Percentiles rank a stretch among this genome's conserved stretches.
phyloP scores from a whole-genome alignment of 1,140 invertebrate genomes.

The Anthonomus grandis region DNA sequence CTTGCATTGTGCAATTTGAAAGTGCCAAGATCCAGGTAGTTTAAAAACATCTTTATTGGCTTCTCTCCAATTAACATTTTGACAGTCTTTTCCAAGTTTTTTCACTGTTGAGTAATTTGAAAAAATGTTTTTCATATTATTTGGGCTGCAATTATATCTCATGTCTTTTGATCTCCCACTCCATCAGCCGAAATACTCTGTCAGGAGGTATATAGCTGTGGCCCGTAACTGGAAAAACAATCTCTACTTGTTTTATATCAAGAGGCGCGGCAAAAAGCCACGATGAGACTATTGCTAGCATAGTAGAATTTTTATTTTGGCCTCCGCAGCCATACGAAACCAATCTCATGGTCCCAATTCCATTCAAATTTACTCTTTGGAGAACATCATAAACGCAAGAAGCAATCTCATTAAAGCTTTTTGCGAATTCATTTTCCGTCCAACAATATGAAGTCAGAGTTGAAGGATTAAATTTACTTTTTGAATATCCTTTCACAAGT shows the following conservation, averaged over 20 bases:
- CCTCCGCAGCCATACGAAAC: no score
- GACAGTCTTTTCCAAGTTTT: background rate
- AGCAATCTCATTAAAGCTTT: no score
- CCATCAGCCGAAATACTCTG: conserved; percentile 12
- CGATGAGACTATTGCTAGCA: conserved; percentile 4
- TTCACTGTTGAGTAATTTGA: background rate
- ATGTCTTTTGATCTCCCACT: background rate
- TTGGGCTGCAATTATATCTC: background rate
- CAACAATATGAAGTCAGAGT: no score
- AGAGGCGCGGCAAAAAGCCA: no score
- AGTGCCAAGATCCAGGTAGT: conserved; percentile 15
- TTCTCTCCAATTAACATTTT: conserved; percentile 7
- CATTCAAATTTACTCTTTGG: background rate
- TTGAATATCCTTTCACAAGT: background rate
- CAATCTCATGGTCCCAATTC: background rate
- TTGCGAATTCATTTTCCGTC: no score
- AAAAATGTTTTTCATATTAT: background rate
- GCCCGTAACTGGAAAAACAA: conserved; percentile 9
- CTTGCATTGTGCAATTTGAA: conserved; percentile 11
- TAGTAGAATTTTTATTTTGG: conserved; percentile 16
- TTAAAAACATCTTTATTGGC: background rate
- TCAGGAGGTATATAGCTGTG: conserved; percentile 10
- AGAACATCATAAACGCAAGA: background rate
- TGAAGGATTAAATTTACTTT: background rate
- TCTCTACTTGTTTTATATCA: conserved; percentile 1